These are phyloP conservation scores for Sebastolobus alascanus DNA, from an alignment of 2,797 vertebrate species.

Conservation along the genomic window DNA sequence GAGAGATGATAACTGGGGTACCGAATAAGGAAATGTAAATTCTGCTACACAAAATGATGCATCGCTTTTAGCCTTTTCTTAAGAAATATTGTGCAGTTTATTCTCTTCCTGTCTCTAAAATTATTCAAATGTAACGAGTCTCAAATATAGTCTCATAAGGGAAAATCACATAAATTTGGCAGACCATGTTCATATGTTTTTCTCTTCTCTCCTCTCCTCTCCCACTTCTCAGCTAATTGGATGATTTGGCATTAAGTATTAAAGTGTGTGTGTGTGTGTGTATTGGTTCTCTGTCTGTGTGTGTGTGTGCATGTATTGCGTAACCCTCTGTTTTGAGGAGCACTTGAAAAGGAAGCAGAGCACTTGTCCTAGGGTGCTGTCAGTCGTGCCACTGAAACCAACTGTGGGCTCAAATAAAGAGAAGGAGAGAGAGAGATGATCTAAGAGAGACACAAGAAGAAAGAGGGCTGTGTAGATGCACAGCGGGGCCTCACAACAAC, in stretches of 20 bases:
- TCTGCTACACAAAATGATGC: background rate
- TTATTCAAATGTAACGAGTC: background rate
- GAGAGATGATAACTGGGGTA: background rate
- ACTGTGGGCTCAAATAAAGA: slow-evolving; percentile 54
- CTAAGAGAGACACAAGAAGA: slow-evolving; percentile 21
- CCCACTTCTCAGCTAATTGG: slow-evolving; percentile 47
- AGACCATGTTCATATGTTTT: slow-evolving; percentile 4
- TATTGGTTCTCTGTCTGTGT: background rate
- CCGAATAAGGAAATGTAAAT: background rate
- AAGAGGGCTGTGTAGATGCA: slow-evolving; percentile 34
- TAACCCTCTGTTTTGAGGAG: slow-evolving; percentile 60
- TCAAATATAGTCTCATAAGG: background rate
- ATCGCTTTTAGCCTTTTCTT: background rate
- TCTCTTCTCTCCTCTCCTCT: slow-evolving; percentile 26
- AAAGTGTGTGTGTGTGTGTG: slow-evolving; percentile 40
- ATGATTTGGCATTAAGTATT: slow-evolving; percentile 51
- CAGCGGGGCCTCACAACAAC: slow-evolving; percentile 47
- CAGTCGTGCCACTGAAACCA: slow-evolving; percentile 57
- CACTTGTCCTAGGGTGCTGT: slow-evolving; percentile 60
- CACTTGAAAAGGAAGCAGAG: slow-evolving; percentile 53
- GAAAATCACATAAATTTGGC: background rate
- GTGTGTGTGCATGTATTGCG: slow-evolving; percentile 28
- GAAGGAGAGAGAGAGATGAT: slow-evolving; percentile 20
- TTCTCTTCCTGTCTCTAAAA: background rate
- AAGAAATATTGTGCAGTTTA: background rate